These are phyloP conservation scores for Trichomalopsis sarcophagae DNA, from an alignment of 1,140 invertebrate genomes.

Conservation along the genomic window DNA sequence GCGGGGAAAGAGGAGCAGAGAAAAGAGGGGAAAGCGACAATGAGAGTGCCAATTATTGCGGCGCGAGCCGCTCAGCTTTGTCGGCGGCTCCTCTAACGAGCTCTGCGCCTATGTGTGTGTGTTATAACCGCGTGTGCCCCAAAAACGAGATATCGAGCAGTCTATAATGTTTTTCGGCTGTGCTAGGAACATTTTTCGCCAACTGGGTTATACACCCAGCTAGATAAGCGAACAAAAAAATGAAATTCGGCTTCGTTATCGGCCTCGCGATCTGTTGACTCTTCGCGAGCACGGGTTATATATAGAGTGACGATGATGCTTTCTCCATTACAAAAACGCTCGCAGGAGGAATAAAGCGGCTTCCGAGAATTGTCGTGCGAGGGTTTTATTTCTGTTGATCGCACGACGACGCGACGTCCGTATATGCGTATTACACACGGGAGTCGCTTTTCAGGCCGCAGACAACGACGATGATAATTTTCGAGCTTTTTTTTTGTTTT, in stretches of 20 bases:
- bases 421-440: background rate
- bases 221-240: too few relatives aligned
- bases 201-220: too few relatives aligned
- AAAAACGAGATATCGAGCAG: background rate
- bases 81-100: slow-evolving; percentile 7
- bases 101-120: background rate
- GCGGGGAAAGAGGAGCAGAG: background rate
- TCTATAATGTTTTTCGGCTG: too few relatives aligned
- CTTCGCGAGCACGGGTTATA: too few relatives aligned
- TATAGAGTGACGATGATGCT: too few relatives aligned
- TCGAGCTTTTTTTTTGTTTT: too few relatives aligned
- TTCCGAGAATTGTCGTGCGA: too few relatives aligned
- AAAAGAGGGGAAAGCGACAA: slow-evolving; percentile 17
- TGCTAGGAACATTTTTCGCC: background rate
- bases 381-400: slow-evolving; percentile 19
- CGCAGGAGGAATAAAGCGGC: too few relatives aligned
- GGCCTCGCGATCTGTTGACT: too few relatives aligned
- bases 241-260: too few relatives aligned
- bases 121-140: background rate
- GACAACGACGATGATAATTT: too few relatives aligned
- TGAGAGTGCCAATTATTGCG: slow-evolving; percentile 4
- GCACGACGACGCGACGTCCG: background rate
- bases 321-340: too few relatives aligned
- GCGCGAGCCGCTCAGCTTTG: slow-evolving; percentile 8
- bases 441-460: background rate